Base-by-base conservation (phyloP, 2,113 vertebrate genomes). In the Platichthys stellatus region DNA sequence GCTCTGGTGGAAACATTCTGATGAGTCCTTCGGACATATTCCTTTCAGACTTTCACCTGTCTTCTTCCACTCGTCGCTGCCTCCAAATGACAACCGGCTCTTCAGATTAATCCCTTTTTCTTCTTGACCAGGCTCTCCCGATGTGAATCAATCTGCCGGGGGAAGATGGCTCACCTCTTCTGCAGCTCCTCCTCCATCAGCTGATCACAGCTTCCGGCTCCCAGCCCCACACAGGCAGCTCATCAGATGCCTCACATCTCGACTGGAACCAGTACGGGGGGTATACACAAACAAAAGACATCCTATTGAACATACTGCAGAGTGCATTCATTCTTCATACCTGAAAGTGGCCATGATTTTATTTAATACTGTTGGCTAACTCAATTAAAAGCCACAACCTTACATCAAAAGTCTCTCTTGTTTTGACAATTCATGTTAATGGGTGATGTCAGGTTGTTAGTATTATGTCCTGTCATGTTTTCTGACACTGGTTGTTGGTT, bases 121-220 rank as follows among this genome's bases (percentile, higher is more conserved):
- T 62, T 82, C 28, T 80, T 58, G 31, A 69, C 56, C 76, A 58
- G 72, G 79, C 69, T 83, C 77, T 83, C 24, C 63, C 77, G n/a
- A 58, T 66, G 68, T 15, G 35, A 61, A 62, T 70, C 70, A 72
- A 49, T 90, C 74, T 83, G 88, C 90, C 89, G 90, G 89, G 84
- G 90, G 81, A 94, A 93, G 92, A 94, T 93, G 93, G 91, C 92
- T 93, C 89, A 88, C 85, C 82, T 85, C 80, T 72, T 35, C 53
- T 3, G 20, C 84, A 12, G 83, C 86, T 78, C 83, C 85, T 86
- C 89, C 89, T 84, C 80, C 67, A 86, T 85, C 91, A 91, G 91
- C 89, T 92, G 91, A 92, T 91, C 76, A 77, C 66, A 65, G 74
- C 86, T 90, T 92, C 91, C 91, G 89, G 86, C 69, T 78, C 74